phyloP scores from a whole-genome alignment of 2,888 invertebrate species.

The Carpatolechia fugitivella region DNA sequence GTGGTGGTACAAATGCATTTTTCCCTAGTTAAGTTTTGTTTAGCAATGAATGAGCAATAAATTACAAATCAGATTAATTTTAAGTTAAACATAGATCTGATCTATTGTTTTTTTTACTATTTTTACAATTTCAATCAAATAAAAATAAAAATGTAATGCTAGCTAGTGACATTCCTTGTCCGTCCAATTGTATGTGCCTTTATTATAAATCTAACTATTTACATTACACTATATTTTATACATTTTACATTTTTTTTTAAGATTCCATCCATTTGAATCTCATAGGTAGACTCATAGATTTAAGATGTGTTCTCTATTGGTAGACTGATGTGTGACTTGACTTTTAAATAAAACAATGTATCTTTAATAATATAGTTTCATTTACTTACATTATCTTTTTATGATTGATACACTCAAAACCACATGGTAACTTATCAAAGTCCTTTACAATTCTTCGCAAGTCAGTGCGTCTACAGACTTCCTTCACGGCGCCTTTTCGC shows the following conservation, averaged over 20 bases:
- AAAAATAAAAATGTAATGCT: too few species aligned
- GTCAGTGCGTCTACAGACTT: conserved; percentile 56
- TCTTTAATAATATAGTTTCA: conserved; percentile 19
- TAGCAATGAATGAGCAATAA: too few species aligned
- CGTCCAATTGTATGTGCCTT: conserved; percentile 14
- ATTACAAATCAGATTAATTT: too few species aligned
- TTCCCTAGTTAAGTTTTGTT: too few species aligned
- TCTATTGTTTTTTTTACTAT: too few species aligned
- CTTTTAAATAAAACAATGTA: conserved; percentile 13
- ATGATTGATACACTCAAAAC: conserved; percentile 57
- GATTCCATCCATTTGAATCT: conserved; percentile 29
- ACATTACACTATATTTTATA: background rate
- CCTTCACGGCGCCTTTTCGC: conserved; percentile 40
- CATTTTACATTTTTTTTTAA: conserved; percentile 6
- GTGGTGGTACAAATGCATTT: too few species aligned
- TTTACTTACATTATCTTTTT: conserved; percentile 33
- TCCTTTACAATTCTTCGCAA: conserved; percentile 50
- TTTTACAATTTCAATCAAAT: too few species aligned
- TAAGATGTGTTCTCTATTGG: too few species aligned
- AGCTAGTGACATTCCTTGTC: background rate
- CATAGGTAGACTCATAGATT: conserved; percentile 2
- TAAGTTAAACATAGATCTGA: too few species aligned
- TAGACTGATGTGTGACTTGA: too few species aligned
- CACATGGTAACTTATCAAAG: conserved; percentile 50
- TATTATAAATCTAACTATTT: background rate